Evolutionary conservation across 2,888 invertebrate species (phyloP).

Genomic region (Phaedon cochleariae): DNA sequence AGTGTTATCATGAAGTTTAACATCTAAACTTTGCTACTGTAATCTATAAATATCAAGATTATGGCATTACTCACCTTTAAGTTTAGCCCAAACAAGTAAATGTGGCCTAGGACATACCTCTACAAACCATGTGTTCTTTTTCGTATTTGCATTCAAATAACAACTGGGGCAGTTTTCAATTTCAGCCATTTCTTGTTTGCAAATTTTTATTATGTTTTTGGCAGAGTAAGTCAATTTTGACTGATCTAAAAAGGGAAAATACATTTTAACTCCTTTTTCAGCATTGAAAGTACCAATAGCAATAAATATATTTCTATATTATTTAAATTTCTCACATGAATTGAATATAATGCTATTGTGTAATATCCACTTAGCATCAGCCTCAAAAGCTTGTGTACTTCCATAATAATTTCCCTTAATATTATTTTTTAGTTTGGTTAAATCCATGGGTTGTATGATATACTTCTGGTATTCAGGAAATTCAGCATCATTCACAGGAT

Average conservation of each 20-base stretch:
- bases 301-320: neutral
- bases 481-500: conserved; percentile 74
- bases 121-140: conserved; percentile 86
- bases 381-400: conserved; percentile 87
- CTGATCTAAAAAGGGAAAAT: conserved; percentile 67
- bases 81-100: conserved; percentile 92
- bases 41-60: too few species aligned
- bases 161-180: conserved; percentile 95
- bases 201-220: conserved; percentile 81
- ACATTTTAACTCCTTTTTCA: neutral
- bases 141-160: conserved; percentile 85
- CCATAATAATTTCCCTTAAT: conserved; percentile 80
- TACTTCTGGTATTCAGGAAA: conserved; percentile 84
- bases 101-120: conserved; percentile 92
- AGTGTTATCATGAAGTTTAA: too few species aligned
- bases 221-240: conserved; percentile 81
- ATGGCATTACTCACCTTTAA: conserved; percentile 73
- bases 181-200: conserved; percentile 89
- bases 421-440: conserved; percentile 78
- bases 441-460: conserved; percentile 88
- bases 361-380: conserved; percentile 92
- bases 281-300: too few species aligned
- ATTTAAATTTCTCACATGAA: conserved; percentile 73
- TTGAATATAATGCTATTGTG: conserved; percentile 94
- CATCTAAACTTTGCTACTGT: too few species aligned